Evolutionary conservation across 2,797 vertebrate species (phyloP), one percentile per base, ranked within the genome.

Genomic region (Steatocranus sp.): DNA sequence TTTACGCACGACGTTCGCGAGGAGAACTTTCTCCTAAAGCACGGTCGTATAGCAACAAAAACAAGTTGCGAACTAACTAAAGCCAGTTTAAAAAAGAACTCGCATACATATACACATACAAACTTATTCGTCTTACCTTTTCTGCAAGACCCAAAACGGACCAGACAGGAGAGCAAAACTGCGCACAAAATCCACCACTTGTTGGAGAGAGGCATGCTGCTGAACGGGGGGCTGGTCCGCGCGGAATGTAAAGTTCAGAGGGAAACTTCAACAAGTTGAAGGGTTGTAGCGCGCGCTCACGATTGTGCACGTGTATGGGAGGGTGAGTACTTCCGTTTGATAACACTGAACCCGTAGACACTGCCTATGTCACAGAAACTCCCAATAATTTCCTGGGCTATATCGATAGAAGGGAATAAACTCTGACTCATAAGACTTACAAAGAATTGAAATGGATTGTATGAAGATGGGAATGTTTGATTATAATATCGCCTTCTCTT

Each of bases 261-360:
- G 36, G 49, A 85, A 92, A 94, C 89, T 91, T 91, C 70, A 86
- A 86, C 78, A 87, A 86, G n/a, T 92, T 89, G 38, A 79, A 91
- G 79, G 49, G 81, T 86, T 89, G 50, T 83, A 56, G 85, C 46
- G 50, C 17, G 75, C 23, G 61, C 6, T 56, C 15, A 5, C 2
- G 78, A 61, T 61, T 6, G 50, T 41, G 56, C 36, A 70, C 15
- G 8, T 43, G 63, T 10, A 43, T 27, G 49, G n/a, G 30, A 2
- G 84, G 80, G 87, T 76, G 90, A 80, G 89, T 53, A 93, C 94
- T 95, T 95, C 95, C 95, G 91, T 81, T 48, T 87, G 89, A 94
- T 91, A 87, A 93, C 75, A 54, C 34, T 2, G 17, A 74, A 48
- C 2, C 77, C 7, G 9, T 14, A 41, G 51, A 9, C 27, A 27